phyloP scores from a whole-genome alignment of 2,113 vertebrate species.

The Plecturocebus donacophilus region DNA sequence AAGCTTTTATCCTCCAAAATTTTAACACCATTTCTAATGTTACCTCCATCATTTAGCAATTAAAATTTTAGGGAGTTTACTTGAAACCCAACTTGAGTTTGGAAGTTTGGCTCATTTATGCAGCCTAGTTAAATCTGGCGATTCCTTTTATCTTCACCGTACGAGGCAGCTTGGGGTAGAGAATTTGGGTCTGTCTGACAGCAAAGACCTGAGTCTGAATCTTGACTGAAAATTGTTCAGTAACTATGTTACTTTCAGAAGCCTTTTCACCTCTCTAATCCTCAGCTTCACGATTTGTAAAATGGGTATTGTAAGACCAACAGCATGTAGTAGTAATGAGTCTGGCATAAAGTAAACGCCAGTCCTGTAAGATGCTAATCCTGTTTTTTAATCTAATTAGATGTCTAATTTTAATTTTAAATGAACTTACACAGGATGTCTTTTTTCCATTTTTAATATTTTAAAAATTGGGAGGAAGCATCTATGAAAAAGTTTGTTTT shows the following conservation, averaged over 20 bases:
- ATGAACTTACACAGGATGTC: neutral
- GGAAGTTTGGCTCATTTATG: neutral
- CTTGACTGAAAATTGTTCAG: neutral
- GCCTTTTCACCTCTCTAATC: neutral
- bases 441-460: neutral
- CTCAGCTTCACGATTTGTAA: neutral
- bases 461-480: neutral
- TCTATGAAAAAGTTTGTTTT: neutral
- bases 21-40: constrained; percentile 13
- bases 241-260: neutral
- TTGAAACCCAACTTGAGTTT: neutral
- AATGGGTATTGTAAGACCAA: neutral
- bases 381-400: neutral
- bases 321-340: neutral
- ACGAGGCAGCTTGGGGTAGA: neutral
- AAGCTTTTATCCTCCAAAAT: neutral
- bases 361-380: neutral
- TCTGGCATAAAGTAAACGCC: neutral
- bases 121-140: neutral
- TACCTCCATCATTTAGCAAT: neutral
- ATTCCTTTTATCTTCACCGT: neutral
- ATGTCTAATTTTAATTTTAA: constrained; percentile 46
- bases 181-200: neutral
- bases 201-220: neutral
- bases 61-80: neutral